Conservation (phyloP, 1,140 invertebrate species). For the Drosophila ambigua region DNA sequence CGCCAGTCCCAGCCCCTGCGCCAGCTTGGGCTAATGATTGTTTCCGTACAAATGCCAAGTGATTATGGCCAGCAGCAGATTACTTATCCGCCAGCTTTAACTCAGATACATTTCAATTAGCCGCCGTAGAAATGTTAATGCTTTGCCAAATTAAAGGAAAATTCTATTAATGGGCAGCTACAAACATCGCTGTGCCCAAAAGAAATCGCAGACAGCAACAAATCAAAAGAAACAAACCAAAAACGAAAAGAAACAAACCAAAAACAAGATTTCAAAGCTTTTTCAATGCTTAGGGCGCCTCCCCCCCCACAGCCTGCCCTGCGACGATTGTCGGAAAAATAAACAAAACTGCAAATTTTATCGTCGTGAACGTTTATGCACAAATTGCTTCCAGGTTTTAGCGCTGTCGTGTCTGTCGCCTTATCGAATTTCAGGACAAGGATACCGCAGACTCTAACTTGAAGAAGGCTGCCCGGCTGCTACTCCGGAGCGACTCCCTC, state of each 20-base stretch:
- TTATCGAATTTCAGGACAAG: conserved; percentile 73
- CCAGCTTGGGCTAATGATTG: conserved; percentile 60
- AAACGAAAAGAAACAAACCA: conserved; percentile 62
- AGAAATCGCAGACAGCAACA: conserved; percentile 41
- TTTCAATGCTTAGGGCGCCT: conserved; percentile 50
- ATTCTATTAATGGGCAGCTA: too few relatives aligned
- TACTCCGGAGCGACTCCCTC: neutral
- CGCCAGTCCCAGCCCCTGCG: neutral
- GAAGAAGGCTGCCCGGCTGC: conserved; percentile 1
- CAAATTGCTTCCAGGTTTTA: conserved; percentile 81
- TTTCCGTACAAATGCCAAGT: conserved; percentile 18
- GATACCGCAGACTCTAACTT: conserved; percentile 39
- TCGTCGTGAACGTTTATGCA: conserved; percentile 79
- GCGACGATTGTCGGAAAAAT: conserved; percentile 75
- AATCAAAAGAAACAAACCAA: conserved; percentile 63
- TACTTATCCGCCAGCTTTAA: neutral
- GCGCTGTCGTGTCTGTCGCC: conserved; percentile 60
- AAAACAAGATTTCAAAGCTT: conserved; percentile 67
- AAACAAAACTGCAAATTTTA: conserved; percentile 82
- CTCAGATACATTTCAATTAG: conserved; percentile 4
- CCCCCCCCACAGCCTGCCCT: neutral
- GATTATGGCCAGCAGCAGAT: conserved; percentile 16
- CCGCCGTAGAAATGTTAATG: neutral
- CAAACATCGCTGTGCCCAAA: too few relatives aligned
- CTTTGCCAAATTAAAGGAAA: too few relatives aligned